Percentiles rank a stretch among this genome's conserved stretches.
Evolutionary conservation across 2,113 vertebrate species (phyloP).

Genomic region (Dendropsophus ebraccatus): DNA sequence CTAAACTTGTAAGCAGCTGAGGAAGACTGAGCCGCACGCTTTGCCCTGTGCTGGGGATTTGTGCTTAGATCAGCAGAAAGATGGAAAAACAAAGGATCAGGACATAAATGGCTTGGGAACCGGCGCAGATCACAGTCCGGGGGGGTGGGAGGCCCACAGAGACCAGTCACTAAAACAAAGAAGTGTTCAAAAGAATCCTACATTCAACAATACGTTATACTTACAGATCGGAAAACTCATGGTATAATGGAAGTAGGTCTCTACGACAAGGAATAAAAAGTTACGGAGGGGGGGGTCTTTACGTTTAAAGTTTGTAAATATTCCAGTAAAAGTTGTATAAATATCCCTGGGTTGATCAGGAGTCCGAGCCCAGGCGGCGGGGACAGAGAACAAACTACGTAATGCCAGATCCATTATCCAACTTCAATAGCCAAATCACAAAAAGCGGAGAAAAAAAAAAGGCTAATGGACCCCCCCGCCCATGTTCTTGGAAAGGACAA

Average conservation of each 20-base stretch:
- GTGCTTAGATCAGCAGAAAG: conserved; percentile 52
- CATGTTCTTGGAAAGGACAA: conserved; percentile 35
- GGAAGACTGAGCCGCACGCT: conserved; percentile 18
- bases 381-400: background rate
- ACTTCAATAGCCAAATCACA: background rate
- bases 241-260: background rate
- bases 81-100: conserved; percentile 46
- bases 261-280: background rate
- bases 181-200: background rate
- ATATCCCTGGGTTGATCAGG: background rate
- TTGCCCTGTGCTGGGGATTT: background rate
- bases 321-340: conserved; percentile 20
- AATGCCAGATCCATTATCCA: conserved; percentile 22
- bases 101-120: conserved; percentile 31
- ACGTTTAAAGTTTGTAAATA: background rate
- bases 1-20: conserved; percentile 25
- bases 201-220: conserved; percentile 9
- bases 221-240: conserved; percentile 34
- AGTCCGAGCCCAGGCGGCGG: background rate
- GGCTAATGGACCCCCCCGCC: conserved; percentile 14
- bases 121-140: background rate
- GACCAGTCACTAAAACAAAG: conserved; percentile 8
- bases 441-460: conserved; percentile 13
- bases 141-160: background rate
- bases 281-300: background rate